Evolutionary conservation across 2,888 invertebrate species (phyloP).

Genomic region (Ormia ochracea): DNA sequence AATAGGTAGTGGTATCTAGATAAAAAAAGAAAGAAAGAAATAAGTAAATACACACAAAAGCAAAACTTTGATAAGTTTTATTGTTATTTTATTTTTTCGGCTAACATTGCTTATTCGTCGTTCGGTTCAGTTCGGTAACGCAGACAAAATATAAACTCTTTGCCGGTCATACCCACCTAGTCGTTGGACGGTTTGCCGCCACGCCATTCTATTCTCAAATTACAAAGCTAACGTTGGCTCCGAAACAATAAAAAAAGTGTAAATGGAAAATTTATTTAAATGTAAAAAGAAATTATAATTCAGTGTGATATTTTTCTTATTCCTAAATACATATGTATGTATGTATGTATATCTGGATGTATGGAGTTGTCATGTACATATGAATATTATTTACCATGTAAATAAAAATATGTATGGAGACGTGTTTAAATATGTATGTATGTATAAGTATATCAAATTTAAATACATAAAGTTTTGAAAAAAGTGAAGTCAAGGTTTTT

Average conservation of each 20-base stretch:
- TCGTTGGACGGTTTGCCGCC: constrained; percentile 41
- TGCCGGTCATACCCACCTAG: constrained; percentile 42
- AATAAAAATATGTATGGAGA: too few relatives aligned
- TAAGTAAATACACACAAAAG: constrained; percentile 34
- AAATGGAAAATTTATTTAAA: constrained; percentile 1
- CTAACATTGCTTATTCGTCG: constrained; percentile 22
- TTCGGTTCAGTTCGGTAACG: constrained; percentile 29
- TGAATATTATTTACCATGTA: too few relatives aligned
- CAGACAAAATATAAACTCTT: constrained; percentile 47
- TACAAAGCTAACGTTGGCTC: constrained; percentile 24
- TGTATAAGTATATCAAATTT: too few relatives aligned
- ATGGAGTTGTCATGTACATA: not conserved
- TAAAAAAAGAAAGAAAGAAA: constrained; percentile 27
- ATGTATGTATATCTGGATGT: not conserved
- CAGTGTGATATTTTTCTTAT: not conserved
- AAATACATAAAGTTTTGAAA: too few relatives aligned
- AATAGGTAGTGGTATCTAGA: constrained; percentile 49
- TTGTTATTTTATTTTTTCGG: constrained; percentile 15
- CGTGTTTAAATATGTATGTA: too few relatives aligned
- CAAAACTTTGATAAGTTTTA: constrained; percentile 30
- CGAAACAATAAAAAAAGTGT: constrained; percentile 5
- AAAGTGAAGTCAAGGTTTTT: too few relatives aligned
- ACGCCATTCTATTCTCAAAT: constrained; percentile 7
- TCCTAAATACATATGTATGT: not conserved
- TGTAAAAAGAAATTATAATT: too few relatives aligned